Conservation (phyloP, 2,888 invertebrate genomes). For the Peribatodes rhomboidaria region DNA sequence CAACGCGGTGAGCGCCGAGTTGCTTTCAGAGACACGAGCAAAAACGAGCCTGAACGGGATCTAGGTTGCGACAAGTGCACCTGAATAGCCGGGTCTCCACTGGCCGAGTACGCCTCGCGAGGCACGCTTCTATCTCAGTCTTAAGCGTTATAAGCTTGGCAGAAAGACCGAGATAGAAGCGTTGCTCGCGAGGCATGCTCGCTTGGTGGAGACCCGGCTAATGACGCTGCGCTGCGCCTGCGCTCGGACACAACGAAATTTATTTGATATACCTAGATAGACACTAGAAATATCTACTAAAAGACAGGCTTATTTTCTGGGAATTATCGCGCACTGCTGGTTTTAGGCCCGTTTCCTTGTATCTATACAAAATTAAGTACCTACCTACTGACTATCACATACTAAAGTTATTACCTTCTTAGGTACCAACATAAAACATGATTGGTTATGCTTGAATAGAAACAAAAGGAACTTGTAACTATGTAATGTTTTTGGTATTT, state of each 20-base stretch:
- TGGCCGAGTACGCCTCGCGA: too few species aligned
- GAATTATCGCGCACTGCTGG: too few species aligned
- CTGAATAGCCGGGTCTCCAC: too few species aligned
- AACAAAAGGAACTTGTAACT: conserved; percentile 20
- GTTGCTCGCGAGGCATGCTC: too few species aligned
- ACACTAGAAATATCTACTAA: not conserved
- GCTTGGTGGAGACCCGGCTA: too few species aligned
- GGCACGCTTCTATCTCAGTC: too few species aligned
- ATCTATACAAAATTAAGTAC: too few species aligned
- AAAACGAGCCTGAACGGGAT: conserved; percentile 72
- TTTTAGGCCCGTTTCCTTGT: too few species aligned
- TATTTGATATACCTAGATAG: not conserved
- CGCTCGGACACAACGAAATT: conserved; percentile 10
- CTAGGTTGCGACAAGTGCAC: conserved; percentile 82
- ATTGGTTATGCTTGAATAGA: conserved; percentile 19
- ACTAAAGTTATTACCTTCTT: not conserved
- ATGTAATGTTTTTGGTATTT: conserved; percentile 10
- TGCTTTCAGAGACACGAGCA: conserved; percentile 61
- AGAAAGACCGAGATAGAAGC: too few species aligned
- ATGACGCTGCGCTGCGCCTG: conserved; percentile 49
- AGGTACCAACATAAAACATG: conserved; percentile 1
- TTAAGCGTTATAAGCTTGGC: too few species aligned
- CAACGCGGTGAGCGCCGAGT: conserved; percentile 50
- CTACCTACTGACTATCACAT: too few species aligned
- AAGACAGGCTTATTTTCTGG: too few species aligned